phyloP scores from a whole-genome alignment of 1,140 invertebrate genomes.

The Chlorops oryzae region DNA sequence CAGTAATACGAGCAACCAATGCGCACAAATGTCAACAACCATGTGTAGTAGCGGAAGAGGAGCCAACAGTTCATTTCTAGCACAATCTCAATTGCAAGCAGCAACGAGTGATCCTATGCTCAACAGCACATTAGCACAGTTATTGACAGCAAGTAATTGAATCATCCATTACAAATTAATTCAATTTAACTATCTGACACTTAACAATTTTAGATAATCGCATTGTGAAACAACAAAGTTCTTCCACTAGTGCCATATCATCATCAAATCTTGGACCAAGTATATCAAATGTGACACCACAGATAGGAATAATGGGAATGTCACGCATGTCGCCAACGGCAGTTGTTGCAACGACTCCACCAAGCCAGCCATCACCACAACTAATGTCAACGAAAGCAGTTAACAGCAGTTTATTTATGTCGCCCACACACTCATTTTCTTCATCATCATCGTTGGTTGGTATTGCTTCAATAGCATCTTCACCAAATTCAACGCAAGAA shows the following conservation, averaged over 20 bases:
- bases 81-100: conserved; percentile 32
- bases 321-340: no score
- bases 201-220: conserved; percentile 5
- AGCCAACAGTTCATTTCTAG: conserved; percentile 7
- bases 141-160: conserved; percentile 29
- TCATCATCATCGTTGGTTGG: conserved; percentile 6
- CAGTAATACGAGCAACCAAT: conserved; percentile 6
- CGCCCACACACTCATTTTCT: conserved; percentile 13
- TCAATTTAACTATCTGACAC: neutral
- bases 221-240: conserved; percentile 19
- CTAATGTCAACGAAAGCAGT: no score
- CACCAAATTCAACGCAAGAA: conserved; percentile 6
- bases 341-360: no score
- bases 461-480: no score
- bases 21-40: no score
- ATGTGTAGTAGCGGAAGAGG: conserved; percentile 13
- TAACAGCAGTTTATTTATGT: no score
- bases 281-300: conserved; percentile 4
- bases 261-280: no score
- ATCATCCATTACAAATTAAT: neutral
- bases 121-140: conserved; percentile 41
- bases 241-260: conserved; percentile 38
- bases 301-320: no score
- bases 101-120: conserved; percentile 48
- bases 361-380: conserved; percentile 2